Conservation (phyloP, 2,797 vertebrate species). For the Trachops cirrhosus region DNA sequence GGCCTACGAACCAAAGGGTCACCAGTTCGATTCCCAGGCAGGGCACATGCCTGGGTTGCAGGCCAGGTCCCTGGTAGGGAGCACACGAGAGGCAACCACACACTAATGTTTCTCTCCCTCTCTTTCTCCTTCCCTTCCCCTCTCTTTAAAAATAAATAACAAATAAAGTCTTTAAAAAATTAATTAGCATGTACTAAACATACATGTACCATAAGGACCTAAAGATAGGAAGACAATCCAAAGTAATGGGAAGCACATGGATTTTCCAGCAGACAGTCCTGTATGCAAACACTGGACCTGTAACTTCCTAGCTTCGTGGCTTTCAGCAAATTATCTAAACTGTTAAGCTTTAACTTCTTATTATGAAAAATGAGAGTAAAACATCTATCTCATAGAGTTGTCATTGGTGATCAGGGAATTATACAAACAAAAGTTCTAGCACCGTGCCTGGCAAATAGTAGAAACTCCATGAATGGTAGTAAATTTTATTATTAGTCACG, state of each 20-base stretch:
- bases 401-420: not conserved
- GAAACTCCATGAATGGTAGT: not conserved
- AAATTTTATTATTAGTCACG: constrained; percentile 1
- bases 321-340: not conserved
- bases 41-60: too few species aligned
- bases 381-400: not conserved
- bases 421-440: not conserved
- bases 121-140: too few species aligned
- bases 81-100: too few species aligned
- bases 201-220: not conserved
- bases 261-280: not conserved
- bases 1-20: too few species aligned
- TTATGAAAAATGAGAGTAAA: not conserved
- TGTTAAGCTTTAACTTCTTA: not conserved
- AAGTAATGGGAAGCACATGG: fast-evolving
- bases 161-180: not conserved
- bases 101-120: too few species aligned
- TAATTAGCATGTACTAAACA: not conserved
- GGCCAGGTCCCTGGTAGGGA: too few species aligned
- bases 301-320: not conserved
- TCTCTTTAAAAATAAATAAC: too few species aligned
- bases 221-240: not conserved
- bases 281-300: not conserved
- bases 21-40: too few species aligned
- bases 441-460: not conserved